A percentile compares a stretch with the other conserved stretches of the same genome.
These are phyloP conservation scores for Geococcyx californianus DNA, from an alignment of 2,113 vertebrate genomes.

Conservation along the genomic window DNA sequence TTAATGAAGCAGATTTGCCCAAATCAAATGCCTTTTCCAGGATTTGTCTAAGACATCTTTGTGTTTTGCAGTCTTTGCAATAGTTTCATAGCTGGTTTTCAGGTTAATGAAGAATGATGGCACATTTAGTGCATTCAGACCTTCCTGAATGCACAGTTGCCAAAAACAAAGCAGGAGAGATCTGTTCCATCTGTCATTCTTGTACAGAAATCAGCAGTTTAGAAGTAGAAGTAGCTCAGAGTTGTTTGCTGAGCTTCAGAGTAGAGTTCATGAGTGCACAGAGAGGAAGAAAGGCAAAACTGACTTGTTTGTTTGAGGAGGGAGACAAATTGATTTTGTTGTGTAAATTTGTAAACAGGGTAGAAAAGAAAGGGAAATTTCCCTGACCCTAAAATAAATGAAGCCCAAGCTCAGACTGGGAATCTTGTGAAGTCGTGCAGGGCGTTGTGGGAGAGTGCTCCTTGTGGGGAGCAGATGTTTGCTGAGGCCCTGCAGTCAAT, in stretches of 20 bases:
- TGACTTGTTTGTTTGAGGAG: background rate
- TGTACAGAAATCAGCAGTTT: background rate
- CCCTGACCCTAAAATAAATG: background rate
- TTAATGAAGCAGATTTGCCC: background rate
- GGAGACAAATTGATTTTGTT: background rate
- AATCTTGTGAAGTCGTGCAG: background rate
- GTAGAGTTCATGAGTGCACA: background rate
- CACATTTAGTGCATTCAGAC: background rate
- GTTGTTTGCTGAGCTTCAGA: slow-evolving; percentile 3
- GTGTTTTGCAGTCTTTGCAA: background rate
- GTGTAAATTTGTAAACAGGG: background rate
- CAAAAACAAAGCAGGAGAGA: slow-evolving; percentile 23
- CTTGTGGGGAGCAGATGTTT: background rate
- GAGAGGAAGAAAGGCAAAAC: background rate
- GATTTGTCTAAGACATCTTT: background rate
- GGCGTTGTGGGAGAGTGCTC: background rate
- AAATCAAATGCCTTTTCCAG: background rate
- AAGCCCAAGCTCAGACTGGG: background rate
- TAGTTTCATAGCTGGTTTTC: background rate
- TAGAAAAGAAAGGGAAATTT: background rate
- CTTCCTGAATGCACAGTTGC: background rate
- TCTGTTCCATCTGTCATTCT: slow-evolving; percentile 25
- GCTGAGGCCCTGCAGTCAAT: background rate
- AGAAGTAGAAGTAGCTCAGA: background rate
- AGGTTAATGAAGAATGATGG: slow-evolving; percentile 7